Conservation (phyloP, 2,888 invertebrate genomes). For the Latrodectus hesperus region DNA sequence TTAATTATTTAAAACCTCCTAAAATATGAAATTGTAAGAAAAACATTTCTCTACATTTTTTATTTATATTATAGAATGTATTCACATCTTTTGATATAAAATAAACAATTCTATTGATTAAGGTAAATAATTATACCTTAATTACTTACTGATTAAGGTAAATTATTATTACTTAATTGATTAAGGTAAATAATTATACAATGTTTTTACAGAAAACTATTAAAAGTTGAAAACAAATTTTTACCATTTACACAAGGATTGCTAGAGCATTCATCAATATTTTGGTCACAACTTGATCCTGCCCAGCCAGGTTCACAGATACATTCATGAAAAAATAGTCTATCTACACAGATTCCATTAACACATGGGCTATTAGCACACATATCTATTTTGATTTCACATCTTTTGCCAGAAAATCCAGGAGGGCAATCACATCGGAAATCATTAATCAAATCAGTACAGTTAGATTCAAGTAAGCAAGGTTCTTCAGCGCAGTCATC, state of each 20-base stretch:
- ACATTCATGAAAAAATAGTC: constrained; percentile 88
- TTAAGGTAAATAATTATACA: neutral
- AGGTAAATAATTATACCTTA: no score
- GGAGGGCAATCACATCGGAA: constrained; percentile 94
- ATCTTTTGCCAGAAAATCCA: constrained; percentile 96
- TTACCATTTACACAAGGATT: constrained; percentile 90
- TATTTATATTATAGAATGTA: no score
- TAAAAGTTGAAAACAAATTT: neutral
- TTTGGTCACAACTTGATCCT: constrained; percentile 85
- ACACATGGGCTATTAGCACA: constrained; percentile 92
- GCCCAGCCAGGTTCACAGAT: constrained; percentile 95
- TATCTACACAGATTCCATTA: constrained; percentile 94
- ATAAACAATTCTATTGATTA: no score
- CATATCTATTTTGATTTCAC: constrained; percentile 94
- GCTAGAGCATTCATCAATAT: constrained; percentile 91
- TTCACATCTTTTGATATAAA: no score
- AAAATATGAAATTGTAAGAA: no score
- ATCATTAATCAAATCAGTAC: constrained; percentile 94
- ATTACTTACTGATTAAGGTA: no score
- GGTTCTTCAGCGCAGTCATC: constrained; percentile 95
- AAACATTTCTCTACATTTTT: no score
- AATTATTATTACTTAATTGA: no score
- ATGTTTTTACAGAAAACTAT: neutral
- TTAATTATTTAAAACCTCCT: no score
- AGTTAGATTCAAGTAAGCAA: constrained; percentile 90